phyloP scores from a whole-genome alignment of 2,888 invertebrate species.

The Megamerina dolium region DNA sequence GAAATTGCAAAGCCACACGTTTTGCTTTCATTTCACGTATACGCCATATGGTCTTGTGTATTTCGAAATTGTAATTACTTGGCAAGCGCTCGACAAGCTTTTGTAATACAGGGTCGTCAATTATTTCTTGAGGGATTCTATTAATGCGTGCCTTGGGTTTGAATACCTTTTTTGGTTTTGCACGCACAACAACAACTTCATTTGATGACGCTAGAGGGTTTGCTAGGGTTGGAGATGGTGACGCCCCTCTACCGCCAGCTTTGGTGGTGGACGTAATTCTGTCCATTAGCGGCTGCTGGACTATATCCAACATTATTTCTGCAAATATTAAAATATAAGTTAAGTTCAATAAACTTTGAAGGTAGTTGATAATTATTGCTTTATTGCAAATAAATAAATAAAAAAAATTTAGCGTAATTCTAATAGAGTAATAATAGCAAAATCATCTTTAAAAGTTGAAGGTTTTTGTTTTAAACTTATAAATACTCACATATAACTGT shows the following conservation, averaged over 20 bases:
- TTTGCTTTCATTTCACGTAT: conserved; percentile 77
- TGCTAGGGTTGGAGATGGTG: conserved; percentile 3
- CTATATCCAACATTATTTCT: conserved; percentile 34
- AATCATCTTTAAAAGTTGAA: too few relatives aligned
- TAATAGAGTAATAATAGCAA: too few relatives aligned
- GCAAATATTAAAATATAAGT: background rate
- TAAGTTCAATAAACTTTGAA: background rate
- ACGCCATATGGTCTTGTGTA: conserved; percentile 96
- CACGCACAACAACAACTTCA: conserved; percentile 61
- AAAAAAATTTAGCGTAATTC: too few relatives aligned
- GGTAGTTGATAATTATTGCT: too few relatives aligned
- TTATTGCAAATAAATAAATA: too few relatives aligned
- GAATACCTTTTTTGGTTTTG: conserved; percentile 75
- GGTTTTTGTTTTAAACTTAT: too few relatives aligned
- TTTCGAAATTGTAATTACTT: conserved; percentile 94
- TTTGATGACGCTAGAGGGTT: background rate
- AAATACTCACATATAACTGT: too few relatives aligned
- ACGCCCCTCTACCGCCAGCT: too few relatives aligned
- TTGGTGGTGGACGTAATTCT: too few relatives aligned
- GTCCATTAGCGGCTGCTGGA: conserved; percentile 24
- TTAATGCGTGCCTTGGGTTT: conserved; percentile 68
- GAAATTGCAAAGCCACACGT: conserved; percentile 92
- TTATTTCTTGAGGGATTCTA: conserved; percentile 74
- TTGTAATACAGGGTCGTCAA: conserved; percentile 68
- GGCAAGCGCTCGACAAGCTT: conserved; percentile 73